Conservation (phyloP, 35 echinoderm and acorn worm genomes). For the Ptychodera flava region DNA sequence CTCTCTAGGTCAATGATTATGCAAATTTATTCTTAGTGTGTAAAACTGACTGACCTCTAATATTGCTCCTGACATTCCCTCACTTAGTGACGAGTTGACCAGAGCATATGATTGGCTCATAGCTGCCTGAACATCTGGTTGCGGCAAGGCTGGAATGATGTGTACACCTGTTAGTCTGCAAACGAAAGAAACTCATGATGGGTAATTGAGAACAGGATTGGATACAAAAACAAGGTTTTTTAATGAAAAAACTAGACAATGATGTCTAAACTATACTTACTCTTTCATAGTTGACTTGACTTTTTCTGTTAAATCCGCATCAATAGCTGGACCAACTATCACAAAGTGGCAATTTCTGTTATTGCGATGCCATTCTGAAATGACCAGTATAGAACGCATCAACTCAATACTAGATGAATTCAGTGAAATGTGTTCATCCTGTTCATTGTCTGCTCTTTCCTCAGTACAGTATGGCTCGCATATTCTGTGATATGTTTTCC, state of each 20-base stretch:
- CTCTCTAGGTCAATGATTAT: no score
- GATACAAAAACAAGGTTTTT: no score
- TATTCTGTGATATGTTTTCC: no score
- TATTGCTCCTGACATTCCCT: constrained; percentile 41
- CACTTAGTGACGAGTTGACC: constrained; percentile 48
- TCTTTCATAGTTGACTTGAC: background rate
- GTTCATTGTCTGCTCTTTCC: no score
- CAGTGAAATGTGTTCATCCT: background rate
- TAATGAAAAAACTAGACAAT: no score
- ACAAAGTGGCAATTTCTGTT: constrained; percentile 22
- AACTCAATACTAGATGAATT: background rate
- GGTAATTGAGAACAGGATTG: no score
- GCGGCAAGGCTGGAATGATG: constrained; percentile 16
- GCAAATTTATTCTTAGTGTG: no score
- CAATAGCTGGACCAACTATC: constrained; percentile 24
- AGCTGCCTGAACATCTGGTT: constrained; percentile 26
- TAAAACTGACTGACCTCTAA: constrained; percentile 34
- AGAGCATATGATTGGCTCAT: constrained; percentile 32
- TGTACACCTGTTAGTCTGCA: constrained; percentile 34
- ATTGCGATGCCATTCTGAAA: constrained; percentile 35
- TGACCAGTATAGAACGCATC: background rate
- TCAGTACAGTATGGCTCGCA: no score
- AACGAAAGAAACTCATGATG: background rate
- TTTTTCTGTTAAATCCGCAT: background rate
- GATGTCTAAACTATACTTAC: background rate